Evolutionary conservation across 2,113 vertebrate genomes (phyloP).

Genomic region (Amphiprion percula): DNA sequence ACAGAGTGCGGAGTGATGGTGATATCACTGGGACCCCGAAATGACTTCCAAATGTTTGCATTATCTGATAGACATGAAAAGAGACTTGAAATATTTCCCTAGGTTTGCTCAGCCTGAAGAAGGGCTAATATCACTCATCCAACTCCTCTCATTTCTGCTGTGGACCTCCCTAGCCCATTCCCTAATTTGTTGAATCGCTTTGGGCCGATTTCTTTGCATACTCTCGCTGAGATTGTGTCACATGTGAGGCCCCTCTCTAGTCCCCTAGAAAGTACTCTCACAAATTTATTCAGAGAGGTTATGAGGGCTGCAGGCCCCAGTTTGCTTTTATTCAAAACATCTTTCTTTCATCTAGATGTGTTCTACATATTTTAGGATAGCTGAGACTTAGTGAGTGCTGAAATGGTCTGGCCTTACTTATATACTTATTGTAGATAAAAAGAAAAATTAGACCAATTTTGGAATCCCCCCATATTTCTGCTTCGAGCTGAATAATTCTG

Average conservation of each 20-base stretch:
- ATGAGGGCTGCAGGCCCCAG: constrained; percentile 35
- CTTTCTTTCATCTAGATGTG: constrained; percentile 39
- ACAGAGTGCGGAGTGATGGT: constrained; percentile 6
- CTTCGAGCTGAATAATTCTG: neutral
- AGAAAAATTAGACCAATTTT: neutral
- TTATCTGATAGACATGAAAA: constrained; percentile 46
- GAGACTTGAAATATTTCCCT: constrained; percentile 39
- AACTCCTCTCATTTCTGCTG: constrained; percentile 46
- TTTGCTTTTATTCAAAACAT: constrained; percentile 52
- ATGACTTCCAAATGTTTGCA: constrained; percentile 53
- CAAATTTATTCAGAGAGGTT: constrained; percentile 54
- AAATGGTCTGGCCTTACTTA: constrained; percentile 13
- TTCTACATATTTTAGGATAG: constrained; percentile 23
- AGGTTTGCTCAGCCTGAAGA: constrained; percentile 35
- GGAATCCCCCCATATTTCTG: neutral
- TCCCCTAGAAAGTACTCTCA: constrained; percentile 30
- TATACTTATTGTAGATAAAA: neutral
- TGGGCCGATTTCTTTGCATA: constrained; percentile 27
- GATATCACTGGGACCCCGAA: constrained; percentile 33
- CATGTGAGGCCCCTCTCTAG: constrained; percentile 19
- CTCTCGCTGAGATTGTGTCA: constrained; percentile 46
- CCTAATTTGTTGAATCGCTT: constrained; percentile 48
- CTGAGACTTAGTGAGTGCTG: neutral
- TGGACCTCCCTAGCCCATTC: constrained; percentile 30
- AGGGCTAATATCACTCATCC: constrained; percentile 32